phyloP scores from a whole-genome alignment of 92 coral and sea anemone genomes.

The Pocillopora meandrina region DNA sequence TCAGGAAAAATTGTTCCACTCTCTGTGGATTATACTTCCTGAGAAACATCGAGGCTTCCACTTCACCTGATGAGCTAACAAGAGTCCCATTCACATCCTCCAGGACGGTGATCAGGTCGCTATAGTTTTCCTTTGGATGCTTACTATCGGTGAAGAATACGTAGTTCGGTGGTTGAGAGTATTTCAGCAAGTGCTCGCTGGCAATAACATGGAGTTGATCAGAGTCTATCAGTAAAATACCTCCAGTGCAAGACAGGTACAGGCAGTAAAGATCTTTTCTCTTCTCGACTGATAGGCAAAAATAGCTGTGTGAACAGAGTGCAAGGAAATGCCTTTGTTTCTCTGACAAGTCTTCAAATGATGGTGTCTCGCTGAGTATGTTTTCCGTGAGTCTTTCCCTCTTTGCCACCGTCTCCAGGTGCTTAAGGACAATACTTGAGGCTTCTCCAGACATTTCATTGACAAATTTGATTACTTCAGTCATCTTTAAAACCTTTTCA shows the following conservation, averaged over 20 bases:
- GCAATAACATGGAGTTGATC: conserved; percentile 2
- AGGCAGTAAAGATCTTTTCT: background rate
- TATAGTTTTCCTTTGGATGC: background rate
- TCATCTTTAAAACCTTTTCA: background rate
- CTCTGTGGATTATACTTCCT: background rate
- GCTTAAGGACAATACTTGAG: background rate
- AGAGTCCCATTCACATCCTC: background rate
- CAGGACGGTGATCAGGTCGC: background rate
- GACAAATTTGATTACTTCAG: background rate
- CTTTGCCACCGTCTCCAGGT: background rate
- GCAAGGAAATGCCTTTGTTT: background rate
- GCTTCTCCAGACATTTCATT: conserved; percentile 10
- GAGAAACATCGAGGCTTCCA: background rate
- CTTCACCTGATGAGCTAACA: conserved; percentile 9
- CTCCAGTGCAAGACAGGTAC: background rate
- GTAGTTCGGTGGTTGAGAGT: background rate
- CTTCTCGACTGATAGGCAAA: background rate
- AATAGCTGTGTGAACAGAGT: background rate
- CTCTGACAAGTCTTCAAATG: background rate
- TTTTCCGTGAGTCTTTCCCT: background rate
- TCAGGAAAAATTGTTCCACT: background rate
- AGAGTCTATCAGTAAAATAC: background rate
- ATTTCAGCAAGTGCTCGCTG: background rate
- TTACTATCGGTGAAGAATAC: background rate
- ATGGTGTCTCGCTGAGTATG: background rate